These are phyloP conservation scores for Limnephilus rhombicus DNA, from an alignment of 2,888 invertebrate genomes.

Conservation along the genomic window DNA sequence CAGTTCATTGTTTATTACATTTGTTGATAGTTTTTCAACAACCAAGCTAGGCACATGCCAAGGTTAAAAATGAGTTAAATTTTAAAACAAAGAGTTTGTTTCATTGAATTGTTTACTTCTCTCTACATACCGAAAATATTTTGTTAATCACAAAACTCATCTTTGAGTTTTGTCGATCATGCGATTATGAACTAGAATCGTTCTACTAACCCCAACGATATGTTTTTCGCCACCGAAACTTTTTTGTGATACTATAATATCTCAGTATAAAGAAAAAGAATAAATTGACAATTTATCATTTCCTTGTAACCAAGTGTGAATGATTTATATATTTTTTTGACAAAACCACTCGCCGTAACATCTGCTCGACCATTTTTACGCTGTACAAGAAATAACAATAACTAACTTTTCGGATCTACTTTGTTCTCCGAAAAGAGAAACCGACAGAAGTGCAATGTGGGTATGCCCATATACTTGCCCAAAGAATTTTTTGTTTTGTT, in stretches of 20 bases:
- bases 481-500: background rate
- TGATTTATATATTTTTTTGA: background rate
- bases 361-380: background rate
- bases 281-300: background rate
- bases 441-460: background rate
- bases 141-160: background rate
- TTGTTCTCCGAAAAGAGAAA: background rate
- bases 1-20: too few relatives aligned
- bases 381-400: background rate
- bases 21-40: too few relatives aligned
- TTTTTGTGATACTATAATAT: background rate
- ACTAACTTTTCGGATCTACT: background rate
- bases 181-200: background rate
- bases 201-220: background rate
- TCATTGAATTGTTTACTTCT: too few relatives aligned
- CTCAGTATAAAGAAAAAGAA: background rate
- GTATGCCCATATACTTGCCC: too few relatives aligned
- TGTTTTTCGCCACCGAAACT: background rate
- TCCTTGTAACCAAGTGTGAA: conserved; percentile 1
- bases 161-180: too few relatives aligned
- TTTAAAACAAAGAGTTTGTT: too few relatives aligned
- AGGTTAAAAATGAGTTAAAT: too few relatives aligned
- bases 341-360: background rate
- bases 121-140: too few relatives aligned
- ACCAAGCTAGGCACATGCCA: too few relatives aligned